Evolutionary conservation across 2,797 vertebrate genomes (phyloP).

Genomic region (Molothrus aeneus): DNA sequence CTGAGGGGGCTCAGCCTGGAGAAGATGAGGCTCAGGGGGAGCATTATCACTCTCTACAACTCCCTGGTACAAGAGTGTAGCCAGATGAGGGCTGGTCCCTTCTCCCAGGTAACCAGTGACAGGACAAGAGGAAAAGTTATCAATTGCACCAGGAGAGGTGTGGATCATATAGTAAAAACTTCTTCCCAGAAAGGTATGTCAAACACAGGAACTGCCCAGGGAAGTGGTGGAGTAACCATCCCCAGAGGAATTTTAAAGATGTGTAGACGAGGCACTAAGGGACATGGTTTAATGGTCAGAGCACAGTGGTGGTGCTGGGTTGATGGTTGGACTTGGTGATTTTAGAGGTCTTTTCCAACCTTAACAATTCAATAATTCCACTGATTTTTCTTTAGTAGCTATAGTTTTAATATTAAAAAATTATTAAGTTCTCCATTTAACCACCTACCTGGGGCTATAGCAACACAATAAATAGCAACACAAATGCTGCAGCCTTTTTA

Average conservation of each 20-base stretch:
- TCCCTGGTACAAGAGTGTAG: neutral
- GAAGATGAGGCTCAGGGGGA: neutral
- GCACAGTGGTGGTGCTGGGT: neutral
- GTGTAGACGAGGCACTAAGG: neutral
- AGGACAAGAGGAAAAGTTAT: neutral
- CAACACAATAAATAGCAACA: neutral
- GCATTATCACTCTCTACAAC: rapidly evolving
- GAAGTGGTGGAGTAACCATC: neutral
- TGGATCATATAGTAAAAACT: neutral
- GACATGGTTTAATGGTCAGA: neutral
- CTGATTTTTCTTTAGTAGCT: neutral
- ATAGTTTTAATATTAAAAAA: neutral
- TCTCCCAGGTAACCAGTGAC: neutral
- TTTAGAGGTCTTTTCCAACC: neutral
- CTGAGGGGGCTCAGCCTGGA: neutral
- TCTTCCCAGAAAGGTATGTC: neutral
- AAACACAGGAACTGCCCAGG: neutral
- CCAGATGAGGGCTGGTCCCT: neutral
- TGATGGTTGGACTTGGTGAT: neutral
- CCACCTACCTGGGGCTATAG: neutral
- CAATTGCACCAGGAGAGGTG: neutral
- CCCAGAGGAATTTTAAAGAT: neutral
- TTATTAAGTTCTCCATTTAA: neutral
- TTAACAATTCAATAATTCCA: neutral
- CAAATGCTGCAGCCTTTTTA: neutral